Conservation (phyloP, 1,140 invertebrate species). For the Conus ventricosus region DNA sequence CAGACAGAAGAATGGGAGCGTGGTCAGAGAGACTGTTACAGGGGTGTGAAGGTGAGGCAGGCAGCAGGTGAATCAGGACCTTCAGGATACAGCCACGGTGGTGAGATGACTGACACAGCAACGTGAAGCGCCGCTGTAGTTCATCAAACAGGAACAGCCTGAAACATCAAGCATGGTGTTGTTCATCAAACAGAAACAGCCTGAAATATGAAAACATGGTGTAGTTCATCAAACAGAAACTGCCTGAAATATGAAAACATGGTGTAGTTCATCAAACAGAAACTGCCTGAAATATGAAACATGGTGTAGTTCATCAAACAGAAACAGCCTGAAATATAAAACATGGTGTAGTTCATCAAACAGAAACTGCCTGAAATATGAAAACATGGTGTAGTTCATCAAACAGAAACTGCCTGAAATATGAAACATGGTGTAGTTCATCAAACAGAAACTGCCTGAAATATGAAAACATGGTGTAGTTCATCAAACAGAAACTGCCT, state of each 20-base stretch:
- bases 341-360: too few relatives aligned
- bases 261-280: too few relatives aligned
- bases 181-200: conserved; percentile 47
- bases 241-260: too few relatives aligned
- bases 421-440: too few relatives aligned
- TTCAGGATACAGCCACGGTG: conserved; percentile 71
- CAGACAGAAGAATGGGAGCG: conserved; percentile 72
- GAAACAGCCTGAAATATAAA: too few relatives aligned
- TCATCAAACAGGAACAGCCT: not conserved
- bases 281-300: too few relatives aligned
- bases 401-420: not conserved
- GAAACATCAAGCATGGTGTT: not conserved
- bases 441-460: conserved; percentile 60
- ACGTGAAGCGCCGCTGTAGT: conserved; percentile 37
- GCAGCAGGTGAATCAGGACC: conserved; percentile 49
- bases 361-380: conserved; percentile 63
- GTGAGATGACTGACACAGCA: conserved; percentile 56
- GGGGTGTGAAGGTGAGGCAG: conserved; percentile 4
- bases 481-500: not conserved
- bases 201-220: conserved; percentile 61
- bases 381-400: too few relatives aligned
- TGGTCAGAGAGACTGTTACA: not conserved
- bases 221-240: too few relatives aligned
- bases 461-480: conserved; percentile 35
- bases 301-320: too few relatives aligned